phyloP scores from a whole-genome alignment of 2,797 vertebrate genomes.

The Dipus sagitta region DNA sequence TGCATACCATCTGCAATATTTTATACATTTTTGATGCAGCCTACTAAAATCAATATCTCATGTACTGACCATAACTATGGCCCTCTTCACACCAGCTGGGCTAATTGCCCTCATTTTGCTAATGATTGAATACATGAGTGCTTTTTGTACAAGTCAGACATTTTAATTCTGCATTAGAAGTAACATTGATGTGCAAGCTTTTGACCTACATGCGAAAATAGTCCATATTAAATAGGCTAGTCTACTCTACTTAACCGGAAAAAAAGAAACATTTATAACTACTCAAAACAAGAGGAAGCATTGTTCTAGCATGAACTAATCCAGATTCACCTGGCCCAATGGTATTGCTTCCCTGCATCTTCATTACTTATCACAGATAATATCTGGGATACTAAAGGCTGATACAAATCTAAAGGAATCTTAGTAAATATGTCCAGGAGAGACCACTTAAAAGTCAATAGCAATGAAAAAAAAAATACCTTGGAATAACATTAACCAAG shows the following conservation, averaged over 20 bases:
- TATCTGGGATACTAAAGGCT: slow-evolving; percentile 42
- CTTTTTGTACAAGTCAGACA: slow-evolving; percentile 10
- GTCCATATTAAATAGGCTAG: slow-evolving; percentile 46
- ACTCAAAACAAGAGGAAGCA: slow-evolving; percentile 1
- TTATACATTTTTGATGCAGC: neutral
- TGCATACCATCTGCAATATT: neutral
- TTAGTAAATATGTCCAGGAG: slow-evolving; percentile 44
- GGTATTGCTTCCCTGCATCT: slow-evolving; percentile 27
- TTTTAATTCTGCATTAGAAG: slow-evolving; percentile 61
- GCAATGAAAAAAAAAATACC: too few species aligned
- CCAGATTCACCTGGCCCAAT: neutral
- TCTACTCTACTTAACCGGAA: slow-evolving; percentile 22
- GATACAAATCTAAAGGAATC: slow-evolving; percentile 46
- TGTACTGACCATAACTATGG: neutral
- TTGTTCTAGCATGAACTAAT: slow-evolving; percentile 40
- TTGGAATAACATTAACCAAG: too few species aligned
- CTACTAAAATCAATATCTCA: neutral
- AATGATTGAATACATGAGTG: slow-evolving; percentile 44
- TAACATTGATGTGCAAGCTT: slow-evolving; percentile 56
- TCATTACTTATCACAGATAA: slow-evolving; percentile 43
- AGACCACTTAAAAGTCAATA: slow-evolving; percentile 44
- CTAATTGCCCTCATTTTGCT: slow-evolving; percentile 28
- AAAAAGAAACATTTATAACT: neutral
- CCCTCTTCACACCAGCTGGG: neutral
- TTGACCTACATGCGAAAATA: slow-evolving; percentile 49